A percentile compares a stretch with the other conserved stretches of the same genome.
phyloP scores from a whole-genome alignment of 1,140 invertebrate genomes.

The Choristoneura fumiferana region DNA sequence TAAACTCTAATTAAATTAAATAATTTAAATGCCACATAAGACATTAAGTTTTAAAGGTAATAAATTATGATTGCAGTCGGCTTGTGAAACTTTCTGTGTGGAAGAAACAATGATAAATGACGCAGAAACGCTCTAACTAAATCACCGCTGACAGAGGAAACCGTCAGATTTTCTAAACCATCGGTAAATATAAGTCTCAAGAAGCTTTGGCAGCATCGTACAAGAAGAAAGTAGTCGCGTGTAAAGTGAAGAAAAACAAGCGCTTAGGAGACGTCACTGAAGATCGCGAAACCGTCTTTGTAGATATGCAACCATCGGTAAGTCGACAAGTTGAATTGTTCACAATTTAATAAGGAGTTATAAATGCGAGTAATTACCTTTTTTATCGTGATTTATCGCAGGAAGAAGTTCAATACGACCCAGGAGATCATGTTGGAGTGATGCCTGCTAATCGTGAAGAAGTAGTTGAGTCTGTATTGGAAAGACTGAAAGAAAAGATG shows the following conservation, averaged over 20 bases:
- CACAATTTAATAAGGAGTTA: too few relatives aligned
- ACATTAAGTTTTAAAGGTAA: too few relatives aligned
- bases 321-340: constrained; percentile 25
- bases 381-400: too few relatives aligned
- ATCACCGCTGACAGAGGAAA: constrained; percentile 87
- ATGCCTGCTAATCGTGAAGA: constrained; percentile 89
- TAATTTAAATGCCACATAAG: too few relatives aligned
- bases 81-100: constrained; percentile 96
- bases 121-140: constrained; percentile 87
- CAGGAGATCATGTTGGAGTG: constrained; percentile 96
- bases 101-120: constrained; percentile 93
- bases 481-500: constrained; percentile 84
- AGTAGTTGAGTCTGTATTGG: constrained; percentile 89
- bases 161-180: constrained; percentile 82
- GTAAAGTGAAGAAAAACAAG: constrained; percentile 79
- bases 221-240: constrained; percentile 82
- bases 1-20: too few relatives aligned
- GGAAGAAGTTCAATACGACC: constrained; percentile 84
- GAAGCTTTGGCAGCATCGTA: constrained; percentile 71
- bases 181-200: constrained; percentile 39
- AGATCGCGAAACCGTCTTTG: constrained; percentile 74
- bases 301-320: constrained; percentile 78
- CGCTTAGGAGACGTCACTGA: constrained; percentile 67
- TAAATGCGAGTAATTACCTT: too few relatives aligned
- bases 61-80: constrained; percentile 80